Conservation (phyloP, 1,140 invertebrate species). For the Drosophila serrata region DNA sequence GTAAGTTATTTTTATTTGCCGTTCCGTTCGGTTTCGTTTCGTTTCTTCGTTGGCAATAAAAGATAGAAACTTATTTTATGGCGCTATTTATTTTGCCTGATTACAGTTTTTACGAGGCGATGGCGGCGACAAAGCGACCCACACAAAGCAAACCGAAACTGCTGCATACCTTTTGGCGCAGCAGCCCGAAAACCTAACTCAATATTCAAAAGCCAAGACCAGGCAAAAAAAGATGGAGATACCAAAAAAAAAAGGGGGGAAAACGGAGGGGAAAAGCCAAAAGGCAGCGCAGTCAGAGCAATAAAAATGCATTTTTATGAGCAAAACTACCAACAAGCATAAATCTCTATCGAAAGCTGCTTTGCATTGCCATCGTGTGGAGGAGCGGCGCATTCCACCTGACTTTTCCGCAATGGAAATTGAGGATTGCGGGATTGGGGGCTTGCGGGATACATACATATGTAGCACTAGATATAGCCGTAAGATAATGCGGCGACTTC, state of each 20-base stretch:
- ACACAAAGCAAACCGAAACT: constrained; percentile 36
- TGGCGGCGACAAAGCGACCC: constrained; percentile 65
- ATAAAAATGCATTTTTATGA: constrained; percentile 84
- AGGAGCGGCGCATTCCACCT: constrained; percentile 14
- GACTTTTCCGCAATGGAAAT: constrained; percentile 12
- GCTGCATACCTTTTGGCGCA: constrained; percentile 60
- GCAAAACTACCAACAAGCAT: constrained; percentile 84
- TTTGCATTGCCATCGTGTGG: constrained; percentile 70
- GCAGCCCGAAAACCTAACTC: constrained; percentile 67
- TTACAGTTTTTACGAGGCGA: constrained; percentile 81
- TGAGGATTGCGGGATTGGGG: not conserved
- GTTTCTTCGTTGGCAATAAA: constrained; percentile 68
- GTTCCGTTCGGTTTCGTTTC: constrained; percentile 10
- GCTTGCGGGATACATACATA: constrained; percentile 32
- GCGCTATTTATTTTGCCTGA: constrained; percentile 82
- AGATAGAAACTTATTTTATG: constrained; percentile 84
- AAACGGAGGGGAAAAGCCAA: constrained; percentile 35
- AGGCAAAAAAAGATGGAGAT: constrained; percentile 9
- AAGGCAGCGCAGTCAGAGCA: constrained; percentile 70
- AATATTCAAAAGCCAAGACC: constrained; percentile 75
- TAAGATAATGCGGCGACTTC: constrained; percentile 80
- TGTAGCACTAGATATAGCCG: constrained; percentile 56
- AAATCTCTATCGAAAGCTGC: constrained; percentile 84
- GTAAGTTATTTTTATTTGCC: constrained; percentile 72
- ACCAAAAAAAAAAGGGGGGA: not conserved